Base-by-base conservation (phyloP, 2,888 invertebrate species). In the Troides aeacus region DNA sequence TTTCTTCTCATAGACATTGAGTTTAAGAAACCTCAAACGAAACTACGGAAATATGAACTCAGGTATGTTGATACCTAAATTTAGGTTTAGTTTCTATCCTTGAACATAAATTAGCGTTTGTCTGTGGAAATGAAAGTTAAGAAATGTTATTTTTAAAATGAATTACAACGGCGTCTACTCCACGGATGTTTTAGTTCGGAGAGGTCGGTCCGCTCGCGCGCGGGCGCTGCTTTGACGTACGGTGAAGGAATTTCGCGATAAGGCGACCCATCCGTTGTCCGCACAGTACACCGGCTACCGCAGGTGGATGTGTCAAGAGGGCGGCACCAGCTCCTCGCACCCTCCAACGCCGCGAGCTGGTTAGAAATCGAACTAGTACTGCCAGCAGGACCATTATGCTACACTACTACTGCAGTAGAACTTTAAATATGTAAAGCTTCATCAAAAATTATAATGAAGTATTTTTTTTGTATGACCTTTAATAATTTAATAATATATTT, bases 201-300 rank as follows among this genome's bases (percentile, higher is more conserved):
- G 69, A 17, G 56, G 8, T 8, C 56, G 61, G 62, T 69, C 67
- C 70, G 74, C 72, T 75, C 73, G 76, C 78, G 74, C 74, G 74
- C 74, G 71, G 76, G 78, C 74, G 77, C 76, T 77, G 75, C 77
- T 82, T 82, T 84, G 84, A 85, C 83, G 79, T 82, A 84, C 75
- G 75, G 73, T 76, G 82, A 83, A 79, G 79, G 79, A 76, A 78
- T 76, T 74, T 74, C 62, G 71, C 74, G 81, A 85, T 86, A 85
- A 81, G 65, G 74, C 72, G 74, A 71, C 71, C 71, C 74, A 74
- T 74, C 72, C 21, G 73, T 72, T 71, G 69, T 73, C 70, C 71
- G 57, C 71, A 62, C 62, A 57, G 46, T 12, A 7, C 53, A 67
- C 72, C 71, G 70, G 73, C 69, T 71, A 71, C 71, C 69, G 72